Conservation (phyloP, 2,888 invertebrate genomes). For the Cheilosia impressa region DNA sequence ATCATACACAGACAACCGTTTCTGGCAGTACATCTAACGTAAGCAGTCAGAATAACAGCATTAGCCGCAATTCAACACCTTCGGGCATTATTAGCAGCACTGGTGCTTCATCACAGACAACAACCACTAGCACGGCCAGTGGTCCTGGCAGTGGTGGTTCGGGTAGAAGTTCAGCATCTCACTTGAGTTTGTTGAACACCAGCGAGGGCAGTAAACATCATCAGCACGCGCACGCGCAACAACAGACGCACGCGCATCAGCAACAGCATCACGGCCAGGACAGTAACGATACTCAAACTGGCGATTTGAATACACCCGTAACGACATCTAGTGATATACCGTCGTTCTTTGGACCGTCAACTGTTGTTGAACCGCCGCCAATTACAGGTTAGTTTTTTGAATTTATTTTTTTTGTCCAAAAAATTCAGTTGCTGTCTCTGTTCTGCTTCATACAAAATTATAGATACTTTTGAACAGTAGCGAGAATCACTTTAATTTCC, state of each 20-base stretch:
- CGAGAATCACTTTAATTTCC: constrained; percentile 39
- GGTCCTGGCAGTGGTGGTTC: constrained; percentile 76
- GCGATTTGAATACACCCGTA: constrained; percentile 97
- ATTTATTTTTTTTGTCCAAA: neutral
- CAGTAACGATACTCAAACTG: constrained; percentile 85
- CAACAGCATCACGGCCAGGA: constrained; percentile 74
- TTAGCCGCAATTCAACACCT: constrained; percentile 76
- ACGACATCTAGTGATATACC: constrained; percentile 96
- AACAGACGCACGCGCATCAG: constrained; percentile 72
- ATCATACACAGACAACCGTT: constrained; percentile 66
- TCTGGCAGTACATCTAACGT: constrained; percentile 57
- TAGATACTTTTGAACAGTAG: constrained; percentile 21
- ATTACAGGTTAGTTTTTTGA: constrained; percentile 92
- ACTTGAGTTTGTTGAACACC: constrained; percentile 83
- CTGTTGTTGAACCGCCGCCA: constrained; percentile 94
- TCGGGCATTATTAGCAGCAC: constrained; percentile 76
- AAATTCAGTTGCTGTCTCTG: neutral
- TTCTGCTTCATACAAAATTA: neutral
- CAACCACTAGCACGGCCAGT: constrained; percentile 74
- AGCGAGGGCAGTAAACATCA: constrained; percentile 68
- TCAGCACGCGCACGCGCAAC: constrained; percentile 67
- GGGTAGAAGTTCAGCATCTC: constrained; percentile 82
- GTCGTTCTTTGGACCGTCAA: constrained; percentile 94
- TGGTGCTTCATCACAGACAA: constrained; percentile 74
- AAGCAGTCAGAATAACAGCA: constrained; percentile 76